These are phyloP conservation scores for Boulengeromyrus knoepffleri DNA, from an alignment of 2,113 vertebrate genomes.

Conservation along the genomic window DNA sequence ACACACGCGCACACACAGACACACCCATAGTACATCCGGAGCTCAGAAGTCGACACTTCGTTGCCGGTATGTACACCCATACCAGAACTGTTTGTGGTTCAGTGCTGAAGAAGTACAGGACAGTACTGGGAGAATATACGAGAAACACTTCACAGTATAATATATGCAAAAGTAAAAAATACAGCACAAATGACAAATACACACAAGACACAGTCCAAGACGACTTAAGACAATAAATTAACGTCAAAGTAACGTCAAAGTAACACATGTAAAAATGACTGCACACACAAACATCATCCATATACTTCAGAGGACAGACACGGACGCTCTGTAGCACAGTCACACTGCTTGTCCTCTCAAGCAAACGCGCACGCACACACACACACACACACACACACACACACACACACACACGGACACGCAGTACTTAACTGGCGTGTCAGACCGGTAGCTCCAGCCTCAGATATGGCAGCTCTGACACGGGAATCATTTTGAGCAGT, in stretches of 20 bases:
- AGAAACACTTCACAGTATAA: background rate
- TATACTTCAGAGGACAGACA: background rate
- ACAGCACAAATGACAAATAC: background rate
- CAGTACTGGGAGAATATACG: background rate
- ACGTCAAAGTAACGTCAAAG: background rate
- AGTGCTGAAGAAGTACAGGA: background rate
- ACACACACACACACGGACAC: background rate
- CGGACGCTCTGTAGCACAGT: slow-evolving; percentile 13
- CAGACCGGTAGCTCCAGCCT: slow-evolving; percentile 40
- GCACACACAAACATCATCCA: background rate
- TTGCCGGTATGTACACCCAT: background rate
- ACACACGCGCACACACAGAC: background rate
- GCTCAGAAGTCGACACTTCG: background rate
- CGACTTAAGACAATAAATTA: background rate
- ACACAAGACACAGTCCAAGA: background rate
- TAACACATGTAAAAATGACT: background rate
- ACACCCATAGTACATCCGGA: background rate
- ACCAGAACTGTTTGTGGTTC: background rate
- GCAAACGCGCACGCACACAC: background rate
- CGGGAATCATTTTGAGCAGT: slow-evolving; percentile 80
- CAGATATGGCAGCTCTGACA: slow-evolving; percentile 79
- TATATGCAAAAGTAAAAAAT: background rate
- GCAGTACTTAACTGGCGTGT: background rate
- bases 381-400: background rate
- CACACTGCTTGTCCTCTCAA: background rate